Evolutionary conservation across 2,797 vertebrate species (phyloP), one percentile per base, ranked within the genome.

Genomic region (Fistularia tabacaria): DNA sequence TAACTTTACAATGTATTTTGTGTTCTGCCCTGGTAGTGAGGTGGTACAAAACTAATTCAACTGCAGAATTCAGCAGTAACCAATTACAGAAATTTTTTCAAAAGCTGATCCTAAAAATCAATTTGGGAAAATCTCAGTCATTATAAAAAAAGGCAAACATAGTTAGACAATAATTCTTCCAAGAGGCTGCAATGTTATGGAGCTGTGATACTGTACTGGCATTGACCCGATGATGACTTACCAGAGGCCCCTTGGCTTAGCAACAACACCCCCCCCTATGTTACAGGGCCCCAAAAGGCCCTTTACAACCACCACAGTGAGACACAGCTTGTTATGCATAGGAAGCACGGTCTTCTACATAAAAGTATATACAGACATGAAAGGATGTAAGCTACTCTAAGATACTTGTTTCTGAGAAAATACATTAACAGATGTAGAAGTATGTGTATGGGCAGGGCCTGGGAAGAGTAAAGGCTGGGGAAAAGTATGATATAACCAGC

Each of bases 201-300:
- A 73, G 69, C 64, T 62, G 63, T 74, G 73, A 73, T 70, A 72
- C 86, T 84, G 79, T 9, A 7, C 39, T 12, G 9, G 70, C 71
- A 73, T 65, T 87, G 79, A 83, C 82, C 85, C 77, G 81, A 77
- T 77, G 76, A 76, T 81, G 79, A 87, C 81, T 86, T 80, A 77
- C 74, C 81, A 80, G 78, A 84, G 80, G 80, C 83, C 85, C 79
- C 82, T 73, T 53, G 36, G 36, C 10, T 37, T 13, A 13, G n/a
- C 36, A 1, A 10, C 12, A 15, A 79, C 83, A n/a, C 81, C 70
- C 13, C 15, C 49, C 12, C 79, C 83, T 53, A 71, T 75, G 57
- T 70, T 39, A 15, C 6, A 54, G 69, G 81, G 83, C 79, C 84
- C 82, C 76, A 49, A 75, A 68, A 63, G 76, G 75, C 57, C 58